Evolutionary conservation across 1,140 invertebrate species (phyloP), one percentile per base, ranked within the genome.

Genomic region (Patella vulgata): DNA sequence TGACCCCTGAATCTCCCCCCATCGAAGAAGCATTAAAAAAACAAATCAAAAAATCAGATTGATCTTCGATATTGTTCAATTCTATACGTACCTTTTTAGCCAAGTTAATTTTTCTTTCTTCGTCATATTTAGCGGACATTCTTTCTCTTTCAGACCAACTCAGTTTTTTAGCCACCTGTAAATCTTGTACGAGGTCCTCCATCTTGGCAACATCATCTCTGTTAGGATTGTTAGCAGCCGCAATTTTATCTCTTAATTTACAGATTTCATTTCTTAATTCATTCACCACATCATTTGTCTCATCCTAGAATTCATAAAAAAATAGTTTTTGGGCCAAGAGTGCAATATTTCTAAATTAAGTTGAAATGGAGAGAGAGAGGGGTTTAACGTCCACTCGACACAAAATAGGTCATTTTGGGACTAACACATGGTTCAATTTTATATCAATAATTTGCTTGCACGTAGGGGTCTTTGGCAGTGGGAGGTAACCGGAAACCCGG

Each of bases 201-300:
- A 81, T 73, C 46, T 71, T 74, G 6, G 70, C 62, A 9, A 81
- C 75, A 68, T 81, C 80, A 47, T 82, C 80, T 46, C 69, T 74
- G 46, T 70, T 78, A 3, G 74, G 76, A 47, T 75, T 66, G 6
- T 70, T 47, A 19, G 95, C 96, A 78, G 97, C 95, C 58, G 94
- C 87, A 28, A 99, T 85, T 83, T 98, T 95, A 28, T 95, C 82
- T 79, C 97, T 92, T 31, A 98, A 85, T 63, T 92, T 88, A 28
- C 94, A 91, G 63, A 99, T 95, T 85, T 97, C 92, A 72, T 91
- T 89, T 48, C 93, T 86, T 31, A 99, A 85, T 50, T 93, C 88
- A 27, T 89, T 87, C 68, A 98, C 97, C 12, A 95, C 94, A 79
- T 94, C 89, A 14, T 93, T 95, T 59, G 92, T 95, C 80, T 97